Base-by-base conservation (phyloP, 37 sponge, comb jelly and placozoan genomes). In the Ianthella basta region DNA sequence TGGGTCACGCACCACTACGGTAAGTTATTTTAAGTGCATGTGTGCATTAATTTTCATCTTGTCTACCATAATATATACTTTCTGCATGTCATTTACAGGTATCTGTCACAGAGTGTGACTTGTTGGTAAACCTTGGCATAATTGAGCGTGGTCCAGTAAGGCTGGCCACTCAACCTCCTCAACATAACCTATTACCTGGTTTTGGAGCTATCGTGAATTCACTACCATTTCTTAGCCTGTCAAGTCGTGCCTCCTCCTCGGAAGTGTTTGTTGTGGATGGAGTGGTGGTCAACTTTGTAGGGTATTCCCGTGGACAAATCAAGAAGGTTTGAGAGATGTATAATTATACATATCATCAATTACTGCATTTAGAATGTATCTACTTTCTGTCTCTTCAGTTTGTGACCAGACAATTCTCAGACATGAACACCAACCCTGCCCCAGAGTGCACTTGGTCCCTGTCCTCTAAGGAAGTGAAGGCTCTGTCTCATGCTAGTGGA, bases 401-500 rank as follows among this genome's bases (percentile, higher is more conserved):
- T 24, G 40, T 53, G 6, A 36, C 78, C 38, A 24, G 15, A 13
- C 37, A 3, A 50, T 75, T 75, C n/a, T 40, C 78, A 19, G 54
- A 39, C 38, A 13, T n/a, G 16, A 19, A 10, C 37, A 24, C 37
- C 24, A 44, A 75, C 37, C 44, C 78, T 10, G 21, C 54, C 23
- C 78, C 78, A 36, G 78, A 75, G 37, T 12, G 54, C 24, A 75
- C 78, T 40, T 75, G 78, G 78, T 53, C 44, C 24, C n/a, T 91
- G 56, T 64, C 88, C 15, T 60, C 77, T 82, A 61, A 61, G 40
- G 54, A 73, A 39, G 85, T 91, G 38, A 69, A 15, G n/a, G 6
- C 19, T 29, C 64, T 91, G 60, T 65, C 33, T 21, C 85, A 84
- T 67, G 29, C 87, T 38, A 73, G 55, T 59, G 91, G 75, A 86